A percentile compares a stretch with the other conserved stretches of the same genome.
phyloP scores from a whole-genome alignment of 2,113 vertebrate species.

The Vulpes ferrilata region DNA sequence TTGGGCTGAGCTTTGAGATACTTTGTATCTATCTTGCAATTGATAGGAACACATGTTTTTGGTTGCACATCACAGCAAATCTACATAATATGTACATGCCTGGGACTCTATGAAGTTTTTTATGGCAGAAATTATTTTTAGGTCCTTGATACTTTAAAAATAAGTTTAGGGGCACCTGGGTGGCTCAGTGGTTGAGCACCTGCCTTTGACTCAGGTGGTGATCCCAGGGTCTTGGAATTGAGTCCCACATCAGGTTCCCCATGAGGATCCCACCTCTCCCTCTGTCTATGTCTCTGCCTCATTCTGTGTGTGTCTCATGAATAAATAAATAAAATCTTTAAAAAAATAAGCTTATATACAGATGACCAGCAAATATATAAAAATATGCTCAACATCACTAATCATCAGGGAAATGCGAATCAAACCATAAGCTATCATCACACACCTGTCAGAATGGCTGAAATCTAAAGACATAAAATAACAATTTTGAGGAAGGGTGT shows the following conservation, averaged over 20 bases:
- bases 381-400: neutral
- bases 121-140: neutral
- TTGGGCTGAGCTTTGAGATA: neutral
- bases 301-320: no score
- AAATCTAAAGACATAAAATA: neutral
- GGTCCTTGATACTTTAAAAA: neutral
- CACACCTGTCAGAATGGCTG: neutral
- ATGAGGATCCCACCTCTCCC: no score
- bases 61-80: neutral
- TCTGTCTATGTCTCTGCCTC: no score
- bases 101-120: neutral
- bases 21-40: neutral
- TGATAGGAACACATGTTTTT: neutral
- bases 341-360: constrained; percentile 2
- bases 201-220: no score
- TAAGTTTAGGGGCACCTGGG: neutral
- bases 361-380: neutral
- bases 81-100: neutral
- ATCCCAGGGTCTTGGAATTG: no score
- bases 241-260: no score
- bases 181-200: no score
- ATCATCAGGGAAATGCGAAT: neutral
- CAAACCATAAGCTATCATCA: neutral
- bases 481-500: neutral
- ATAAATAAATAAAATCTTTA: no score